Evolutionary conservation across 2,797 vertebrate species (phyloP).

Genomic region (Sebastes itinus): DNA sequence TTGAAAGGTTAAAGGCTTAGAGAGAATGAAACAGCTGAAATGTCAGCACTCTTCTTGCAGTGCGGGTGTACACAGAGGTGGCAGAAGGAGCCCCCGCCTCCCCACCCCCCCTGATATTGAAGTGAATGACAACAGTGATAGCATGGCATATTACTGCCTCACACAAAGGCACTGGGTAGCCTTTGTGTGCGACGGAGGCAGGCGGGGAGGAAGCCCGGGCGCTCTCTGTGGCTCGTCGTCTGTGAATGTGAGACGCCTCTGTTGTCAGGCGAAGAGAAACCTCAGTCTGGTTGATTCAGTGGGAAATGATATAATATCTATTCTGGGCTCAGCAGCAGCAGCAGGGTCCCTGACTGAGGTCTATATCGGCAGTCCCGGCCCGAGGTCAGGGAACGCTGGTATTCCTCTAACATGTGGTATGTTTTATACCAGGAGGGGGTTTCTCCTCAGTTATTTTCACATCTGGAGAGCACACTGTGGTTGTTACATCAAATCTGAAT

Average conservation of each 20-base stretch:
- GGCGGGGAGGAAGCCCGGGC: conserved; percentile 18
- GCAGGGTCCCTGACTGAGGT: background rate
- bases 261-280: conserved; percentile 42
- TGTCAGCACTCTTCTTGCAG: conserved; percentile 36
- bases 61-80: background rate
- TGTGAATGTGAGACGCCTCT: conserved; percentile 39
- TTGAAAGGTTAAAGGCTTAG: conserved; percentile 52
- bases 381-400: background rate
- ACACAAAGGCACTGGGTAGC: conserved; percentile 43
- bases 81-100: conserved; percentile 2
- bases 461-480: background rate
- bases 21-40: conserved; percentile 42
- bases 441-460: background rate
- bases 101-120: conserved; percentile 20
- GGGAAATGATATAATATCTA: conserved; percentile 32
- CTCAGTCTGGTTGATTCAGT: conserved; percentile 19
- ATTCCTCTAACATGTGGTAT: background rate
- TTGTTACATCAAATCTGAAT: background rate
- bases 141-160: conserved; percentile 17
- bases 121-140: conserved; percentile 58
- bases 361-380: background rate
- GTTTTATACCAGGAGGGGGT: background rate
- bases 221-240: conserved; percentile 7
- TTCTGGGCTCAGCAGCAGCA: background rate
- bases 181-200: conserved; percentile 28